Percentiles rank a stretch among this genome's conserved stretches.
phyloP scores from a whole-genome alignment of 2,113 vertebrate genomes.

The Periophthalmodon schlosseri region DNA sequence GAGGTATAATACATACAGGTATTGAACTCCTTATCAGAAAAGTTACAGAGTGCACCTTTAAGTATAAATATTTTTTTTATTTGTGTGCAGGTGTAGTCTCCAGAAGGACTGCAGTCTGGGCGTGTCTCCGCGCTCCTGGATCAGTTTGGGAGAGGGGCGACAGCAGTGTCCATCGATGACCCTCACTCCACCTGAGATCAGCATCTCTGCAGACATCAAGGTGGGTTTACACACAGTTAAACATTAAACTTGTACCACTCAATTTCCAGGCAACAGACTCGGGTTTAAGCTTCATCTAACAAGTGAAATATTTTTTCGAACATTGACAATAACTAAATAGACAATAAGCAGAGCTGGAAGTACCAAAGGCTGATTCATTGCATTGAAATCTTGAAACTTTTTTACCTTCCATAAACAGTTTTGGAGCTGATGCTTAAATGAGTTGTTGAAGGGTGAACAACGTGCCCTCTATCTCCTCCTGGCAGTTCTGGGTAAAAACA shows the following conservation, averaged over 20 bases:
- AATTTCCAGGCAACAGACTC: not conserved
- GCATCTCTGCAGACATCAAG: constrained; percentile 79
- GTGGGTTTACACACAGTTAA: constrained; percentile 60
- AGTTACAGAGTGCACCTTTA: not conserved
- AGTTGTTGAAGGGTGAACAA: not conserved
- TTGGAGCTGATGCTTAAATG: not conserved
- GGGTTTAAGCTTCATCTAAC: not conserved
- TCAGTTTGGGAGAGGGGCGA: constrained; percentile 80
- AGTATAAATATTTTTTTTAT: constrained; percentile 1
- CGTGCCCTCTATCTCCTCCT: not conserved
- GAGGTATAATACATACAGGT: too few species aligned
- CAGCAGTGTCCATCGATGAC: constrained; percentile 89
- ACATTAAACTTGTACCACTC: not conserved
- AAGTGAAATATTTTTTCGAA: not conserved
- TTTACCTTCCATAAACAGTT: not conserved
- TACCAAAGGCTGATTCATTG: not conserved
- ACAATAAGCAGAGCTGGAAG: not conserved
- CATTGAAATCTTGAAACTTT: not conserved
- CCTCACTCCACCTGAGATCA: constrained; percentile 86
- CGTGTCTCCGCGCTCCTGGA: constrained; percentile 83
- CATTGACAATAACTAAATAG: not conserved
- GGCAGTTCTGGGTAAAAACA: not conserved
- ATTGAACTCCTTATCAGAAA: too few species aligned
- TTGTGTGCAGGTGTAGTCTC: constrained; percentile 82
- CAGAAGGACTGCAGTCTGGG: constrained; percentile 84